phyloP scores from a whole-genome alignment of 2,888 invertebrate genomes.

The Tenthredo amoena region DNA sequence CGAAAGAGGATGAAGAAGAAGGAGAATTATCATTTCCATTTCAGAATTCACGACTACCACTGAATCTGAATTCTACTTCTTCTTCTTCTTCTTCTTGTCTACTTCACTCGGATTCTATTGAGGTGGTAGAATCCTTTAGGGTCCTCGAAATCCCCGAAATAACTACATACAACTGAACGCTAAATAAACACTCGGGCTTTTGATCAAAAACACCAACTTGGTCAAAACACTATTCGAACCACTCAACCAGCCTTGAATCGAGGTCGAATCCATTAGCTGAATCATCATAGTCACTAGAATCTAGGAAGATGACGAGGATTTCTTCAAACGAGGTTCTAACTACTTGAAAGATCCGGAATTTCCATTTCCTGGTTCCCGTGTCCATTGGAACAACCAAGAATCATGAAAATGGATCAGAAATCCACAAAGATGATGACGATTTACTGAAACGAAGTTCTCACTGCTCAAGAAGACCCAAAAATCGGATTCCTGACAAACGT shows the following conservation, averaged over 20 bases:
- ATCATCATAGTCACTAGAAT: background rate
- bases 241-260: background rate
- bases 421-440: background rate
- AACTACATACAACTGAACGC: too few species aligned
- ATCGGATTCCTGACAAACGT: background rate
- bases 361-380: background rate
- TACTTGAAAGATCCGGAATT: background rate
- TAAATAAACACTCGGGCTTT: background rate
- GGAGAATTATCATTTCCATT: conserved; percentile 2
- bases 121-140: background rate
- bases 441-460: background rate
- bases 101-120: background rate
- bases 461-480: background rate
- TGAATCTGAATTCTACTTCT: background rate
- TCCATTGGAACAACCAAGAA: background rate
- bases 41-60: background rate
- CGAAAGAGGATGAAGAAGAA: background rate
- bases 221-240: background rate
- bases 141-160: background rate
- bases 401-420: background rate
- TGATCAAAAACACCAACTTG: background rate
- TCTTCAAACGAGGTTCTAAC: background rate
- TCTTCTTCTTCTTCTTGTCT: background rate
- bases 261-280: too few species aligned
- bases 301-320: background rate